Evolutionary conservation across 2,888 invertebrate species (phyloP).

Genomic region (Rhopalosiphum nymphaeae): DNA sequence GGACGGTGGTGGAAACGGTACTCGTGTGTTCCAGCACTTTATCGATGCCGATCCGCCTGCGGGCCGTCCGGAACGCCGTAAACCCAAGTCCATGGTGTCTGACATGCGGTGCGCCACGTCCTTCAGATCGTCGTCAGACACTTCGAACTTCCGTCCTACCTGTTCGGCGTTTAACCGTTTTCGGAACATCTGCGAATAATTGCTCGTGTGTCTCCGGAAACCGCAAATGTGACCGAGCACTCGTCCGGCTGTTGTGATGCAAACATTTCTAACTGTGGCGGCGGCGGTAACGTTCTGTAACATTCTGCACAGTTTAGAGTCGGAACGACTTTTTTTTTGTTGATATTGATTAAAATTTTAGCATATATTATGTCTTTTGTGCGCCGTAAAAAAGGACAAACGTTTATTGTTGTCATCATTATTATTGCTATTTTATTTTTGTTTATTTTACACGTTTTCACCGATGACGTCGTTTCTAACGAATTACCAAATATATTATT

Average conservation of each 20-base stretch:
- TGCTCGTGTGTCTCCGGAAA: not conserved
- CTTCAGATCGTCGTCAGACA: not conserved
- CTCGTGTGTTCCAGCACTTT: conserved; percentile 2
- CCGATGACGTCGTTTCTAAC: not conserved
- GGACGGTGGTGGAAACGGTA: not conserved
- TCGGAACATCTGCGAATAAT: not conserved
- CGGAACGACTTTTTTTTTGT: not conserved
- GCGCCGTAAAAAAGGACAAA: not conserved
- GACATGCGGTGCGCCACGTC: too few species aligned
- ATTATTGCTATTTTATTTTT: not conserved
- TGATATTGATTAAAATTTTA: not conserved
- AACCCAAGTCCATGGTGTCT: too few species aligned
- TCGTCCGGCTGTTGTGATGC: not conserved
- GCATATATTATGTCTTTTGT: not conserved
- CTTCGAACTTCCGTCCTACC: not conserved
- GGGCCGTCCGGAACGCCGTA: too few species aligned
- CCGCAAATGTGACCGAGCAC: not conserved
- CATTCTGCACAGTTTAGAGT: not conserved
- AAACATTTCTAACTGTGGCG: not conserved
- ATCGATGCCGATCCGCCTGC: not conserved
- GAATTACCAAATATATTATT: not conserved
- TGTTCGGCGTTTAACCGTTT: not conserved
- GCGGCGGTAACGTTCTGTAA: not conserved
- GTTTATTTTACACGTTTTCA: not conserved
- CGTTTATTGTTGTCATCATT: not conserved